Evolutionary conservation across 2,797 vertebrate species (phyloP).

Genomic region (Eulemur mongoz): DNA sequence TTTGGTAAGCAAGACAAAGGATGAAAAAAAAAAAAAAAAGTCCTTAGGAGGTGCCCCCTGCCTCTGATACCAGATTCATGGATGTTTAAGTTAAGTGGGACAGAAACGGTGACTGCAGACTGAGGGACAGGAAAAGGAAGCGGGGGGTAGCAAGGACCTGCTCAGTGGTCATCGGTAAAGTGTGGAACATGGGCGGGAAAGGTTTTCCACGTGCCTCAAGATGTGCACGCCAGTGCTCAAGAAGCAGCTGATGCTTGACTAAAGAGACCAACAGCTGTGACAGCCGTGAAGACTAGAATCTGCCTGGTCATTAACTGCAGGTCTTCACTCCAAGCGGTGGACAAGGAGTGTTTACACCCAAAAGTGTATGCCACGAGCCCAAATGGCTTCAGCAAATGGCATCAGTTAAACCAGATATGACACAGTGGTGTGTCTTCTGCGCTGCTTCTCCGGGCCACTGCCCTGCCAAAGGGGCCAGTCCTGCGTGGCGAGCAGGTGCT

Average conservation of each 20-base stretch:
- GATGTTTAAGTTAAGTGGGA: neutral
- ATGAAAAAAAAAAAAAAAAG: neutral
- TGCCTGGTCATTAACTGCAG: conserved; percentile 64
- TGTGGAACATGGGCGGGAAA: neutral
- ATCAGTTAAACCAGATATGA: conserved; percentile 70
- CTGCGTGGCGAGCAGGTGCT: neutral
- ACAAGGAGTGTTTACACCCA: conserved; percentile 67
- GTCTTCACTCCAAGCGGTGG: conserved; percentile 29
- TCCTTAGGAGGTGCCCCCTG: neutral
- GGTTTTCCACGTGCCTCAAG: neutral
- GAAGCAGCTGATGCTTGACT: conserved; percentile 50
- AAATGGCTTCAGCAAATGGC: conserved; percentile 38
- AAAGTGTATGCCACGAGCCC: conserved; percentile 52
- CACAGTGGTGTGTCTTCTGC: neutral
- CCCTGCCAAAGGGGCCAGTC: neutral
- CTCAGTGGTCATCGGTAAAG: neutral
- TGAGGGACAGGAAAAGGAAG: neutral
- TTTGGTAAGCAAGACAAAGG: neutral
- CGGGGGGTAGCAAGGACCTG: neutral
- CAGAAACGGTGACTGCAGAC: neutral
- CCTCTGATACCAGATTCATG: neutral
- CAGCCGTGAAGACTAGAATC: conserved; percentile 31
- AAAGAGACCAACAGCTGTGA: conserved; percentile 57
- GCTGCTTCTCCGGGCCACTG: conserved; percentile 58
- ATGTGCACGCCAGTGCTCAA: conserved; percentile 33